These are phyloP conservation scores for Philonicus albiceps DNA, from an alignment of 2,888 invertebrate species.

Conservation along the genomic window DNA sequence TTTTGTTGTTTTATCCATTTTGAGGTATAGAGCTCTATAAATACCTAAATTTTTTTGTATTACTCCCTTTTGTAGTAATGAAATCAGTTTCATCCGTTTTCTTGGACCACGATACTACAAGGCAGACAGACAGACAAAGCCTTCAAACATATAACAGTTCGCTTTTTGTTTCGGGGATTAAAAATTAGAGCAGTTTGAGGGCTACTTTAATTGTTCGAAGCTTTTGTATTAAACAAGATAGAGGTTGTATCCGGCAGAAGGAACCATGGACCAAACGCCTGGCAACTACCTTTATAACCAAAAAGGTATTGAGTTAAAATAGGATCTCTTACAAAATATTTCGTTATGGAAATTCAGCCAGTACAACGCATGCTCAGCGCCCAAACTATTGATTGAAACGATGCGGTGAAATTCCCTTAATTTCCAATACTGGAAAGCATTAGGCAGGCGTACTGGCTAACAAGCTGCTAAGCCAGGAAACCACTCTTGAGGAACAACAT, in stretches of 20 bases:
- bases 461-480: conserved; percentile 23
- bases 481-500: not conserved
- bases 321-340: not conserved
- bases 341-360: not conserved
- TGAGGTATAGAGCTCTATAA: no score
- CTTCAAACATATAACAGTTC: no score
- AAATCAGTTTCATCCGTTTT: no score
- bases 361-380: conserved; percentile 47
- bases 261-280: not conserved
- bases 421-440: conserved; percentile 29
- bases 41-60: no score
- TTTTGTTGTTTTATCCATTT: no score
- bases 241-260: not conserved
- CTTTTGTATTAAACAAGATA: not conserved
- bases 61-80: no score
- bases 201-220: not conserved
- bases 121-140: no score
- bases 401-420: conserved; percentile 50
- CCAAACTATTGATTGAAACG: conserved; percentile 51
- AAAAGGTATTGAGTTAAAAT: not conserved
- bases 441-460: not conserved
- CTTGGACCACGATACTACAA: no score
- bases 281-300: not conserved
- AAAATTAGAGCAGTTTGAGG: not conserved
- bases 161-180: no score